Evolutionary conservation across 2,113 vertebrate species (phyloP).

Genomic region (Rhinopomastus cyanomelas): DNA sequence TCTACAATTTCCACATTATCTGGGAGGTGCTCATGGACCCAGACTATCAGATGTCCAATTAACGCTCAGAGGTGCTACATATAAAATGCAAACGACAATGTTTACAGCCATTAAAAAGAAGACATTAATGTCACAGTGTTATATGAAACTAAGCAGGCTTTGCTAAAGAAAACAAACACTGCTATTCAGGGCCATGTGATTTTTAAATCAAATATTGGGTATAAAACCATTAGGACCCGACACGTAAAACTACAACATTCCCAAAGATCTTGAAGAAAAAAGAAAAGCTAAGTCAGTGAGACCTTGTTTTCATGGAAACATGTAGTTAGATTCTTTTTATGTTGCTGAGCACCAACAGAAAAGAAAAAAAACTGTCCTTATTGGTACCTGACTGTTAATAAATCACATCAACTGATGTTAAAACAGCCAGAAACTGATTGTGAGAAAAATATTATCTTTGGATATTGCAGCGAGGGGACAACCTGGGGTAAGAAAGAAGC

Average conservation of each 20-base stretch:
- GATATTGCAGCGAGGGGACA: background rate
- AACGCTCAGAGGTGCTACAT: conserved; percentile 57
- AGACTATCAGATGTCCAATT: conserved; percentile 67
- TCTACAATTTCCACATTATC: conserved; percentile 47
- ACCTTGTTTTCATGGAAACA: conserved; percentile 8
- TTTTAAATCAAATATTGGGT: conserved; percentile 29
- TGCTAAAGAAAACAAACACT: background rate
- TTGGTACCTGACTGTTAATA: conserved; percentile 10
- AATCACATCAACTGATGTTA: conserved; percentile 18
- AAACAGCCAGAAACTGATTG: background rate
- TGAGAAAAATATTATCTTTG: conserved; percentile 27
- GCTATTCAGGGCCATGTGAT: conserved; percentile 25
- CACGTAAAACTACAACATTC: conserved; percentile 43
- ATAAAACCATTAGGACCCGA: conserved; percentile 38
- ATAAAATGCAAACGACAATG: conserved; percentile 64
- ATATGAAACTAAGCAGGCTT: conserved; percentile 53
- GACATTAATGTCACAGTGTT: conserved; percentile 49
- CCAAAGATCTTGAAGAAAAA: conserved; percentile 17
- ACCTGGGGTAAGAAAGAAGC: background rate
- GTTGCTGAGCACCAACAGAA: background rate
- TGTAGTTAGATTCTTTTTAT: background rate
- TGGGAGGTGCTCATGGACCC: conserved; percentile 48
- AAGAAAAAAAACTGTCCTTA: background rate
- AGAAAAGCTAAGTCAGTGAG: background rate
- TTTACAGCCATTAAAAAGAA: conserved; percentile 62